A percentile compares a stretch with the other conserved stretches of the same genome.
These are phyloP conservation scores for Cricetomys ansorgei DNA, from an alignment of 2,113 vertebrate genomes.

Conservation along the genomic window DNA sequence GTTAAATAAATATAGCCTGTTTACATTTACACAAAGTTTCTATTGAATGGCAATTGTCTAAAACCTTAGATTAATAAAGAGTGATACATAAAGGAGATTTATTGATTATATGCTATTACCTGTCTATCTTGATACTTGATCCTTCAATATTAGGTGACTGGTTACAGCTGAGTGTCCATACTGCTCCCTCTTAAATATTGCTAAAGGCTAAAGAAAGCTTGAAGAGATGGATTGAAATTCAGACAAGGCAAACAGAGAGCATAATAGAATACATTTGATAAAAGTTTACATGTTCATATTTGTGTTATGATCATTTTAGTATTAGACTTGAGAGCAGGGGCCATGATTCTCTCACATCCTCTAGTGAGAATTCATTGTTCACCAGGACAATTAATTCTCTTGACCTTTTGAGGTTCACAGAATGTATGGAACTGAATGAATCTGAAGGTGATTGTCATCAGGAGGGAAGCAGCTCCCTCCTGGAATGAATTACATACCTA, in stretches of 20 bases:
- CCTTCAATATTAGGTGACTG: neutral
- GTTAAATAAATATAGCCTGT: neutral
- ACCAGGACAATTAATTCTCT: conserved; percentile 45
- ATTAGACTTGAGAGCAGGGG: neutral
- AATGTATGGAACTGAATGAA: neutral
- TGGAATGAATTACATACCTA: conserved; percentile 65
- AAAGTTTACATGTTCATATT: neutral
- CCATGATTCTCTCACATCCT: conserved; percentile 15
- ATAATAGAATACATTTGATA: neutral
- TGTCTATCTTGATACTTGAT: conserved; percentile 33
- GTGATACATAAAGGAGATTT: conserved; percentile 10
- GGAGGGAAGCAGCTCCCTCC: neutral
- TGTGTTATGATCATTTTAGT: neutral
- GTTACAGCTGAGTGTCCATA: neutral
- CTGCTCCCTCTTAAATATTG: neutral
- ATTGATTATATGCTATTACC: neutral
- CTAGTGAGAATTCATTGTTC: neutral
- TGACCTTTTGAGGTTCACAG: conserved; percentile 54
- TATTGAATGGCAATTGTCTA: conserved; percentile 41
- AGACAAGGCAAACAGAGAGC: neutral
- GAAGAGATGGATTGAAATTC: conserved; percentile 19
- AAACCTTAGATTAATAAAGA: conserved; percentile 21
- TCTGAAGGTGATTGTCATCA: conserved; percentile 20
- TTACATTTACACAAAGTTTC: conserved; percentile 34
- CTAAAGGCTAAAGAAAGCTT: neutral